phyloP scores from a whole-genome alignment of 2,113 vertebrate species.

The Stercorarius parasiticus region DNA sequence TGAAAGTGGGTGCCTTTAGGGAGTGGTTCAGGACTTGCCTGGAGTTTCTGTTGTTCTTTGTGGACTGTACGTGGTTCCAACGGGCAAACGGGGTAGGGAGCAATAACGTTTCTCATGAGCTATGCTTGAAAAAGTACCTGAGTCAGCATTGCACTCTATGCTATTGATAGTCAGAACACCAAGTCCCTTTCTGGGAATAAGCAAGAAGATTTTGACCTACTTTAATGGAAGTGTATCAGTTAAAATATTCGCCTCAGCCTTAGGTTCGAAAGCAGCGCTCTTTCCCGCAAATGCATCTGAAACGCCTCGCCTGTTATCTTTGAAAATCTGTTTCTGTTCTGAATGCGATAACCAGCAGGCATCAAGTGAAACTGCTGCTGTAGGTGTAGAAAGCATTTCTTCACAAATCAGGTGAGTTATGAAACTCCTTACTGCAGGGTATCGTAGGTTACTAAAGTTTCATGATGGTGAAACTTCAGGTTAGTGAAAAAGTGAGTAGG shows the following conservation, averaged over 20 bases:
- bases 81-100: neutral
- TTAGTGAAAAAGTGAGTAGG: neutral
- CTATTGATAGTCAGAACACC: conserved; percentile 2
- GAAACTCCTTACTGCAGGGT: neutral
- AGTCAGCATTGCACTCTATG: neutral
- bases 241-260: neutral
- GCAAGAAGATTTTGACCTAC: conserved; percentile 36
- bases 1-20: neutral
- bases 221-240: neutral
- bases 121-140: neutral
- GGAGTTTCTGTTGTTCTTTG: neutral
- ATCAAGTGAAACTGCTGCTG: neutral
- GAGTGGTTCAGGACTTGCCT: neutral
- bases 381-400: neutral
- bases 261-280: neutral
- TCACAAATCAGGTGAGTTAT: neutral
- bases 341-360: accelerated
- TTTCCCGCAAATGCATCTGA: neutral
- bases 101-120: neutral
- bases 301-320: neutral
- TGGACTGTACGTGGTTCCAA: neutral
- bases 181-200: conserved; percentile 30
- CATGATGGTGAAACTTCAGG: too few relatives aligned
- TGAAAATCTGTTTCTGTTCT: neutral
- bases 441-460: neutral